A percentile compares a stretch with the other conserved stretches of the same genome.
phyloP scores from a whole-genome alignment of 2,113 vertebrate species.

The Melanostigma gelatinosum region DNA sequence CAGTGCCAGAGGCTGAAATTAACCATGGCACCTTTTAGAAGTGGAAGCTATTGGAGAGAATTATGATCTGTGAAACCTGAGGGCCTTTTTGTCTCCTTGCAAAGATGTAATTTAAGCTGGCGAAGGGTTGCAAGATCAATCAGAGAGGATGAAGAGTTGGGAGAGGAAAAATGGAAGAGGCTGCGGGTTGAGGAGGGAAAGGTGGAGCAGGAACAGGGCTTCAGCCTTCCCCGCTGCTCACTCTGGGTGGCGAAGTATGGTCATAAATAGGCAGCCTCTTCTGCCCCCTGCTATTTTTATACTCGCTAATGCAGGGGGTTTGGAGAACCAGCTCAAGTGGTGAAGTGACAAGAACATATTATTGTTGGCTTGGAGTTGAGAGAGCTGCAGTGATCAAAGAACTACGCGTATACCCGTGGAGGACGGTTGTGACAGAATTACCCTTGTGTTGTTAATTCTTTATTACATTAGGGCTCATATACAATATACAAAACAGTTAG shows the following conservation, averaged over 20 bases:
- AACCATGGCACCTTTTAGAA: slow-evolving; percentile 75
- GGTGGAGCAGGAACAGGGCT: slow-evolving; percentile 57
- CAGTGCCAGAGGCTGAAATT: slow-evolving; percentile 71
- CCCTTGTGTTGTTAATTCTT: slow-evolving; percentile 20
- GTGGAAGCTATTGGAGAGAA: slow-evolving; percentile 72
- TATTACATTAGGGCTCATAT: slow-evolving; percentile 23
- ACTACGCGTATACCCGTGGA: slow-evolving; percentile 3
- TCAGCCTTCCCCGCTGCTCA: slow-evolving; percentile 58
- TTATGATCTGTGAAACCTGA: slow-evolving; percentile 72
- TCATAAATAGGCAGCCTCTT: slow-evolving; percentile 67
- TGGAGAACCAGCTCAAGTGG: slow-evolving; percentile 35
- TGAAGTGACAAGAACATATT: slow-evolving; percentile 61
- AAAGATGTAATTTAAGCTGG: slow-evolving; percentile 77
- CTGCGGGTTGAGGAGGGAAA: slow-evolving; percentile 43
- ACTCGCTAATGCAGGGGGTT: slow-evolving; percentile 50
- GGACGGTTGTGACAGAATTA: slow-evolving; percentile 38
- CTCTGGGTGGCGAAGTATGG: slow-evolving; percentile 61
- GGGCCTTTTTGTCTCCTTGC: slow-evolving; percentile 63
- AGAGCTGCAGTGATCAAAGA: slow-evolving; percentile 41
- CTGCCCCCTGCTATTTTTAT: slow-evolving; percentile 69
- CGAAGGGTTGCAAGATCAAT: slow-evolving; percentile 76
- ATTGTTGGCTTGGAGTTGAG: slow-evolving; percentile 56
- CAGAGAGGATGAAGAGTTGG: slow-evolving; percentile 44
- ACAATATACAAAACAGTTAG: no score
- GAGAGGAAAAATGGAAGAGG: slow-evolving; percentile 33